These are phyloP conservation scores for Silvanus unidentatus DNA, from an alignment of 2,888 invertebrate species.

Conservation along the genomic window DNA sequence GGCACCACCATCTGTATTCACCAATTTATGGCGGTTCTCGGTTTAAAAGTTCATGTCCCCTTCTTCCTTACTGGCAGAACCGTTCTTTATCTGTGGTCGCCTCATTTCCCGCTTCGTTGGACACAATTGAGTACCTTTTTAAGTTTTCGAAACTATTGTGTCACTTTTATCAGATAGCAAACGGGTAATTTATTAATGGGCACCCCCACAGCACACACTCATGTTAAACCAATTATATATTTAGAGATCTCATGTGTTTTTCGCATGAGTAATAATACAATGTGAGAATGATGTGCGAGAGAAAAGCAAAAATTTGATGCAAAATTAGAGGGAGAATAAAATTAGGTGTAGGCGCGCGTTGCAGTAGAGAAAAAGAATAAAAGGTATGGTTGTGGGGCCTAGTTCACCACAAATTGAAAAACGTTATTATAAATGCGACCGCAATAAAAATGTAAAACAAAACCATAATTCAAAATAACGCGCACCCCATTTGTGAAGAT, in stretches of 20 bases:
- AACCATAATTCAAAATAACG: conserved; percentile 49
- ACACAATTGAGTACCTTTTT: conserved; percentile 45
- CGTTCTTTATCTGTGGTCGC: conserved; percentile 40
- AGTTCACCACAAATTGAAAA: conserved; percentile 41
- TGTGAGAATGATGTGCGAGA: too few relatives aligned
- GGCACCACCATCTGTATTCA: conserved; percentile 43
- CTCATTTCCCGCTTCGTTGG: conserved; percentile 48
- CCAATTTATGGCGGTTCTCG: conserved; percentile 42
- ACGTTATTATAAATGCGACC: conserved; percentile 47
- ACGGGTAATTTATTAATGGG: too few relatives aligned
- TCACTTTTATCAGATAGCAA: conserved; percentile 45
- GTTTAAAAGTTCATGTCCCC: conserved; percentile 43
- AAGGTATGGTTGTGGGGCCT: too few relatives aligned
- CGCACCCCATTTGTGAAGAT: conserved; percentile 49
- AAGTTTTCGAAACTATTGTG: conserved; percentile 47
- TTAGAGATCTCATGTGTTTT: too few relatives aligned
- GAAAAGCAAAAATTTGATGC: too few relatives aligned
- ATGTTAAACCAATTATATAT: too few relatives aligned
- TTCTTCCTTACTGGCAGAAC: conserved; percentile 23
- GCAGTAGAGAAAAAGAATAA: too few relatives aligned
- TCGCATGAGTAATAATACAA: too few relatives aligned
- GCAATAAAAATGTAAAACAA: conserved; percentile 51
- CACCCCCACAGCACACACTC: too few relatives aligned
- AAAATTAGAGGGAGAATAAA: too few relatives aligned
- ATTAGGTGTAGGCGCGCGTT: too few relatives aligned